Percentiles rank a stretch among this genome's conserved stretches.
phyloP scores from a whole-genome alignment of 2,888 invertebrate genomes.

The Leucoma salicis region DNA sequence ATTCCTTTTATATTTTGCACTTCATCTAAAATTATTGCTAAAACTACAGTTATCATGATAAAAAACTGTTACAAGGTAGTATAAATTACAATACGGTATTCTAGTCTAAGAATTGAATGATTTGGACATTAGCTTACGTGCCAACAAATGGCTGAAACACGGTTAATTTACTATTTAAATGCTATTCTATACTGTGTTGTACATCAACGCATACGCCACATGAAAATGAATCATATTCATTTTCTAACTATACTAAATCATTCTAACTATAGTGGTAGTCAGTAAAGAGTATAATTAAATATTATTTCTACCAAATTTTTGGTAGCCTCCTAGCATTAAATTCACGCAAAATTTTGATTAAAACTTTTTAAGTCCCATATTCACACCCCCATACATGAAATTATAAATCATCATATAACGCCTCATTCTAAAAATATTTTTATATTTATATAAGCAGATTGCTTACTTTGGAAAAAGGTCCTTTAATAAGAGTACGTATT shows the following conservation, averaged over 20 bases:
- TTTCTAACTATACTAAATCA: constrained; percentile 40
- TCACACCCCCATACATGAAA: constrained; percentile 12
- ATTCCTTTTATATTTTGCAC: constrained; percentile 37
- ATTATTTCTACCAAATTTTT: constrained; percentile 60
- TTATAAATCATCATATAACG: constrained; percentile 8
- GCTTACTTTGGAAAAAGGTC: constrained; percentile 22
- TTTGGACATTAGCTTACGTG: constrained; percentile 46
- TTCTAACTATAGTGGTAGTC: constrained; percentile 54
- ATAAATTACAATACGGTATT: constrained; percentile 17
- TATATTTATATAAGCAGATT: neutral
- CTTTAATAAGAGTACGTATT: constrained; percentile 22
- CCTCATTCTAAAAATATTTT: constrained; percentile 15
- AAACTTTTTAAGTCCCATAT: constrained; percentile 30
- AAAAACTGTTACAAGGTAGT: constrained; percentile 34
- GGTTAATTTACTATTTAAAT: constrained; percentile 24
- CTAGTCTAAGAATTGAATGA: neutral
- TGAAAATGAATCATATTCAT: constrained; percentile 61
- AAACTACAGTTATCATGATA: constrained; percentile 39
- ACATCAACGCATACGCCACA: constrained; percentile 17
- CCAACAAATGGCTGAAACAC: constrained; percentile 30
- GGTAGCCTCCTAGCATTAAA: constrained; percentile 67
- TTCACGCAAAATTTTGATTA: constrained; percentile 31
- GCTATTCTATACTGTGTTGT: constrained; percentile 11
- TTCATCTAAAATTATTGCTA: constrained; percentile 40
- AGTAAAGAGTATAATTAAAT: constrained; percentile 49